phyloP scores from a whole-genome alignment of 2,113 vertebrate genomes.

The Gadus chalcogrammus region DNA sequence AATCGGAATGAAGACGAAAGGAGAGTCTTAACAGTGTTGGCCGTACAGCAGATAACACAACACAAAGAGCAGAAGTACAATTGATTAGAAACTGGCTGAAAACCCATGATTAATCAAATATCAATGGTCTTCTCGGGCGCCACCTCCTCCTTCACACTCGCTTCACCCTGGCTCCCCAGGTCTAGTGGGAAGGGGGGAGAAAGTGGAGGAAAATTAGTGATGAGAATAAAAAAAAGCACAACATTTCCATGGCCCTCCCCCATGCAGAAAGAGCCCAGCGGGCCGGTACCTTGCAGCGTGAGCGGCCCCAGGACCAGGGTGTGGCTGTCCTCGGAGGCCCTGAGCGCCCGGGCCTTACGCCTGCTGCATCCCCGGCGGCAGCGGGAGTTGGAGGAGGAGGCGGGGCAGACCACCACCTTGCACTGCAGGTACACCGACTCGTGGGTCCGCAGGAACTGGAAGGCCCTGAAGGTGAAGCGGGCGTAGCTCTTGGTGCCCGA shows the following conservation, averaged over 20 bases:
- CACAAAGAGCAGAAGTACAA: not conserved
- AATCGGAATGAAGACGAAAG: conserved; percentile 37
- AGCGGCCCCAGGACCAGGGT: conserved; percentile 76
- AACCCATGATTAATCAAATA: not conserved
- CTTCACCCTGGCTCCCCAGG: conserved; percentile 18
- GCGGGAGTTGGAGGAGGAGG: conserved; percentile 57
- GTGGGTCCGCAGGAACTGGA: conserved; percentile 74
- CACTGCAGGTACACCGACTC: conserved; percentile 77
- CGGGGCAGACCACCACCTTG: conserved; percentile 72
- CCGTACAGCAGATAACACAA: not conserved
- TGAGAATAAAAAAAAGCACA: not conserved
- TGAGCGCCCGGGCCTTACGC: conserved; percentile 66
- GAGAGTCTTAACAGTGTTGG: conserved; percentile 1
- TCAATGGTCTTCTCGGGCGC: conserved; percentile 31
- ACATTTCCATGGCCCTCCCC: too few relatives aligned
- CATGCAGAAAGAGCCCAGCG: not conserved
- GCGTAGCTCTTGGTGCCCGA: conserved; percentile 41
- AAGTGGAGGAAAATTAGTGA: not conserved
- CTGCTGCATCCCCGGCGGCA: conserved; percentile 71
- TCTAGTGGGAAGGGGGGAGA: conserved; percentile 32
- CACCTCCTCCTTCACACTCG: conserved; percentile 17
- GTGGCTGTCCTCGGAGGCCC: conserved; percentile 60
- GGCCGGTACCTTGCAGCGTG: conserved; percentile 62
- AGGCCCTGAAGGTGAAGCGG: conserved; percentile 78
- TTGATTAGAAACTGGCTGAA: conserved; percentile 6